Conservation (phyloP, 2,113 vertebrate species). For the Oryzias celebensis region DNA sequence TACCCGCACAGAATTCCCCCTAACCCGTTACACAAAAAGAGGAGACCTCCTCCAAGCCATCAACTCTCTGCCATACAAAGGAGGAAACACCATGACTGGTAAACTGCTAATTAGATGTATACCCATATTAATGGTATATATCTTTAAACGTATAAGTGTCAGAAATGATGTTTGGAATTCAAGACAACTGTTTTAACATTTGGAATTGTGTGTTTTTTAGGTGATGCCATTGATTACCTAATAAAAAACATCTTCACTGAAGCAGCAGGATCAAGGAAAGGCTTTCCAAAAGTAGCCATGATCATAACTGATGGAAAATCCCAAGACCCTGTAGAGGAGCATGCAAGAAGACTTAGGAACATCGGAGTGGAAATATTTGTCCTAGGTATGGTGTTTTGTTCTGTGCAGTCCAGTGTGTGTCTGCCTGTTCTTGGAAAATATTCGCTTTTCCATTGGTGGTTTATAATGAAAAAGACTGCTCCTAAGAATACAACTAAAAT, state of each 20-base stretch:
- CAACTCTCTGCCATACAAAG: slow-evolving; percentile 95
- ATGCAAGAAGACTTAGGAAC: slow-evolving; percentile 89
- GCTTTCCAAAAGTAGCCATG: slow-evolving; percentile 95
- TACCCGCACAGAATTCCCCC: slow-evolving; percentile 94
- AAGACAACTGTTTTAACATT: background rate
- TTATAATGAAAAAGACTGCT: slow-evolving; percentile 38
- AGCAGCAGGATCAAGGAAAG: slow-evolving; percentile 88
- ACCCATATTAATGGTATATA: background rate
- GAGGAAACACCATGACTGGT: slow-evolving; percentile 99
- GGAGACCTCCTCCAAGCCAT: slow-evolving; percentile 90
- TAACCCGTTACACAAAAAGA: slow-evolving; percentile 86
- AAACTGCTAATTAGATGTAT: background rate
- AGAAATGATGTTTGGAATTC: background rate
- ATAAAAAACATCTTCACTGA: slow-evolving; percentile 90
- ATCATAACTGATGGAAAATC: slow-evolving; percentile 99
- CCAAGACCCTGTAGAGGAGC: slow-evolving; percentile 92
- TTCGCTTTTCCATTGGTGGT: slow-evolving; percentile 54
- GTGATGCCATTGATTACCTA: slow-evolving; percentile 93
- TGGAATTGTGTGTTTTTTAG: slow-evolving; percentile 61
- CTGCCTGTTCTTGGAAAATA: slow-evolving; percentile 55
- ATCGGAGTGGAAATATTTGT: slow-evolving; percentile 96
- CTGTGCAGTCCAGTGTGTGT: slow-evolving; percentile 42
- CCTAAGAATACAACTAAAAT: slow-evolving; percentile 18
- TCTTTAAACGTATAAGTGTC: too few relatives aligned
- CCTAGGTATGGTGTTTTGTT: slow-evolving; percentile 83